phyloP scores from a whole-genome alignment of 1,140 invertebrate genomes.

The Glossosoma conforme region DNA sequence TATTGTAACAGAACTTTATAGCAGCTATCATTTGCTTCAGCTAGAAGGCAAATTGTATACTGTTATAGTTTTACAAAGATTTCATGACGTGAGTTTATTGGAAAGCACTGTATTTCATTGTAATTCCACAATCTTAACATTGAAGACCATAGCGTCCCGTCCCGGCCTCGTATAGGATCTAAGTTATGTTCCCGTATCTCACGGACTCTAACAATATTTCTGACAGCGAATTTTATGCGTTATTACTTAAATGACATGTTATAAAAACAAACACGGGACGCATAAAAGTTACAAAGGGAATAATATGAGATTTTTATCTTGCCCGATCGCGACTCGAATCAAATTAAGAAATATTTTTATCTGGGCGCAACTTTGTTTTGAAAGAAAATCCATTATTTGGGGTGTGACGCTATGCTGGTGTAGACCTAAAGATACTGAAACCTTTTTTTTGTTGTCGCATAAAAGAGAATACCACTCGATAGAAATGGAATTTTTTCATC shows the following conservation, averaged over 20 bases:
- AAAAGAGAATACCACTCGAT: too few relatives aligned
- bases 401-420: too few relatives aligned
- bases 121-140: too few relatives aligned
- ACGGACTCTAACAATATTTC: conserved; percentile 2
- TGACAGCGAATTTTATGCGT: conserved; percentile 23
- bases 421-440: too few relatives aligned
- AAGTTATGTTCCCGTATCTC: conserved; percentile 7
- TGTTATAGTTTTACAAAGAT: too few relatives aligned
- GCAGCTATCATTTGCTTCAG: too few relatives aligned
- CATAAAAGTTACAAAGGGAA: conserved; percentile 22
- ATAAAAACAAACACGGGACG: conserved; percentile 16
- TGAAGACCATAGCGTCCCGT: background rate
- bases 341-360: conserved; percentile 27
- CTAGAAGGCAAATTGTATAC: conserved; percentile 9
- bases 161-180: conserved; percentile 2
- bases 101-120: too few relatives aligned
- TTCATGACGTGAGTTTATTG: too few relatives aligned
- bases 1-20: too few relatives aligned
- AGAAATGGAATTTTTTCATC: too few relatives aligned
- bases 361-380: conserved; percentile 25
- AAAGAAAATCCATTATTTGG: conserved; percentile 21
- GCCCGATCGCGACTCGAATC: conserved; percentile 20
- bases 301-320: conserved; percentile 24
- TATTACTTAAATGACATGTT: conserved; percentile 24
- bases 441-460: too few relatives aligned